Evolutionary conservation across 2,797 vertebrate species (phyloP), one percentile per base, ranked within the genome.

Genomic region (Meda fulgida): DNA sequence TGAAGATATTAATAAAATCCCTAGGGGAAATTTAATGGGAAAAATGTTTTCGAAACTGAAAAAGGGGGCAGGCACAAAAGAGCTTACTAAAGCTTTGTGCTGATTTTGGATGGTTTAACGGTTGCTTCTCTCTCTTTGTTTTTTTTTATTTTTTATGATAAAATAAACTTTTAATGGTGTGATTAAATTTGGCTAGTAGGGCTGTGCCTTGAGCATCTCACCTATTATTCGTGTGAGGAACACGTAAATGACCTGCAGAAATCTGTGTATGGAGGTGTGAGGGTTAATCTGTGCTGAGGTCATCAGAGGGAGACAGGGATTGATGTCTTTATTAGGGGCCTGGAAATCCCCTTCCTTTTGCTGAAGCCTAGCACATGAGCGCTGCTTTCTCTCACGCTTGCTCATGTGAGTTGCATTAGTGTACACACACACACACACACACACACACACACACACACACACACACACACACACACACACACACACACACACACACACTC

Each of bases 271-370:
- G 51, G 40, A 53, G 31, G 55, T 60, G 84, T 75, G 34, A 16
- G 86, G 72, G 86, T 86, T 86, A 83, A 83, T 87, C 81, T 65
- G 88, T 53, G 31, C 38, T 75, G 88, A 86, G 84, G 84, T 87
- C 82, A 77, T 86, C 85, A 81, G 80, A 58, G 81, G 80, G 46
- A 78, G 76, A 79, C 11, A 7, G 19, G 63, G 82, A 80, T 86
- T 85, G 84, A 87, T 83, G 79, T 85, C 84, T 89, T 89, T 86
- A 87, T 89, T 84, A 73, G 85, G 83, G 73, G 53, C 43, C 78
- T 80, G 90, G 90, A 91, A 91, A 90, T 89, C 88, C 89, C 88
- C 84, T 70, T 69, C 23, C 46, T 76, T 83, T 85, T 70, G 84
- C 83, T 84, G 81, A 78, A 89, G 86, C 69, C 53, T 69, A 86